Base-by-base conservation (phyloP, 1,140 invertebrate species). In the Heliconius congener region DNA sequence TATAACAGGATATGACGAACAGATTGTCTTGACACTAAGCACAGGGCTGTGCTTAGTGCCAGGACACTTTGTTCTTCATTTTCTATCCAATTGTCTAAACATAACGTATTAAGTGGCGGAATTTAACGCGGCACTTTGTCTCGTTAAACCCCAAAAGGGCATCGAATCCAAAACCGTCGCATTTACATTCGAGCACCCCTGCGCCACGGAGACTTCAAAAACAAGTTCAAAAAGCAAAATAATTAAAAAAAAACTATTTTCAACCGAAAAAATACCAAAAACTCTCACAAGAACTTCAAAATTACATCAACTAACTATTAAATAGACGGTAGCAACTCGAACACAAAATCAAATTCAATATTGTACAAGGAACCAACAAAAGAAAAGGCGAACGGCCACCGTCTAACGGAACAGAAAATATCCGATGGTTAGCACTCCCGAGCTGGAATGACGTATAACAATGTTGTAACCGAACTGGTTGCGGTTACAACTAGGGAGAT, bases 301-400 rank as follows among this genome's bases (percentile, higher is more conserved):
- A 23, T 23, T 9, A 23, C n/a, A 52, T 19, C 5, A 52, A 19
- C 11, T 57, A 23, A 23, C n/a, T 11, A 23, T 57, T 23, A 66
- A 66, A 66, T 30, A 66, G 4, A 66, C 60, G 30, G 60, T 16
- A 66, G 60, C 55, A n/a, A 16, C 19, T 23, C 11, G 11, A 27
- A 30, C 8, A 1, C 27, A 16, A 66, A 27, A 66, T 30, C 4
- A 27, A n/a, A 66, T 66, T 16, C 27, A 66, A 66, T 66, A 66
- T 30, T 30, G 60, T 16, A 66, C 60, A 30, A 30, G 60, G 27
- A 27, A 30, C 23, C 27, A 66, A 66, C 60, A 66, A 66, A 66
- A 66, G 60, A 66, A 66, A 66, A 30, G 60, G 60, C 60, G 60
- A 66, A 66, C 27, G 60, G 27, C 27, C 60, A 16, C 27, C 60